Evolutionary conservation across 2,797 vertebrate genomes (phyloP).

Genomic region (Melanotaenia nigrans): DNA sequence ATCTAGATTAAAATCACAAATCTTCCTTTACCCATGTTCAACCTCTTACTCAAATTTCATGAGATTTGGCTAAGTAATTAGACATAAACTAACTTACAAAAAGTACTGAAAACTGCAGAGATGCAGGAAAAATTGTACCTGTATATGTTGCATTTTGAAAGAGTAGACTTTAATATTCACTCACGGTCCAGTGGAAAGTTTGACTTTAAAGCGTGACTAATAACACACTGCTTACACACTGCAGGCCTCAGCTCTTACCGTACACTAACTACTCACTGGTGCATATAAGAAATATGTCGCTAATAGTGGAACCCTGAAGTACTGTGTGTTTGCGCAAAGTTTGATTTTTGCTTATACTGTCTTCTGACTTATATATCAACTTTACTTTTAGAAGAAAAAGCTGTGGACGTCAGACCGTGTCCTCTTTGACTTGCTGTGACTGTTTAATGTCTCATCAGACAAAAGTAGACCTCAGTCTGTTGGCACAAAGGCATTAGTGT

Average conservation of each 20-base stretch:
- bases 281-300: too few species aligned
- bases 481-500: constrained; percentile 74
- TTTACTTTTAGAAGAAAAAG: not conserved
- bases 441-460: constrained; percentile 43
- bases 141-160: too few species aligned
- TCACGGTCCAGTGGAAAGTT: too few species aligned
- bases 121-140: too few species aligned
- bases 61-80: too few species aligned
- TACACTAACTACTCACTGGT: not conserved
- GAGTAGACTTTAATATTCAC: too few species aligned
- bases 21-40: not conserved
- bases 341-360: not conserved
- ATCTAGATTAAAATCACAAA: too few species aligned
- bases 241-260: not conserved
- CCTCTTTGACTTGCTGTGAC: constrained; percentile 12
- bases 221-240: too few species aligned
- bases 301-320: not conserved
- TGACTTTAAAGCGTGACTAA: too few species aligned
- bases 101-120: too few species aligned
- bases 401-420: not conserved
- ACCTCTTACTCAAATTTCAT: not conserved
- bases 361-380: not conserved
- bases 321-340: not conserved
- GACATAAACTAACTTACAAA: too few species aligned
- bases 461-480: constrained; percentile 56